Conservation (phyloP, 1,140 invertebrate genomes). For the Chionoecetes opilio region DNA sequence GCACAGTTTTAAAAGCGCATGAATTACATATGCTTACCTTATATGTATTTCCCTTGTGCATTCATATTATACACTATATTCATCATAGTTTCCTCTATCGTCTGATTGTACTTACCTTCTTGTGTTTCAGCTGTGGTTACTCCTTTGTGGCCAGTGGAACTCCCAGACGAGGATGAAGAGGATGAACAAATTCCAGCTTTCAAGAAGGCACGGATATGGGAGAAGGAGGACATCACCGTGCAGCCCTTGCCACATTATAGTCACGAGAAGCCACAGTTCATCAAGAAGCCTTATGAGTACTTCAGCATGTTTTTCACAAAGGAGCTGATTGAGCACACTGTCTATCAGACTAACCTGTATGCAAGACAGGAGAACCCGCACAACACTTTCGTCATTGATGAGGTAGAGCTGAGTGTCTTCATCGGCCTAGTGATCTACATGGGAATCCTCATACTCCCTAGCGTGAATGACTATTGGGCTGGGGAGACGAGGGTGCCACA, state of each 20-base stretch:
- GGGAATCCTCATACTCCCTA: no score
- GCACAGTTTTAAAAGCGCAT: neutral
- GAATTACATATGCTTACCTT: neutral
- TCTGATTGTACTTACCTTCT: neutral
- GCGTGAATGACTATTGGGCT: no score
- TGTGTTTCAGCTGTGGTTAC: neutral
- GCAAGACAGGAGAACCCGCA: no score
- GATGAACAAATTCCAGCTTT: neutral
- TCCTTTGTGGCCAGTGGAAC: neutral
- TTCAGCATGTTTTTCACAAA: constrained; percentile 20
- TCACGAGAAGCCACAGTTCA: constrained; percentile 2
- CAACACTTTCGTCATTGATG: no score
- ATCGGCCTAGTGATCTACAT: no score
- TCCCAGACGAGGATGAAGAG: neutral
- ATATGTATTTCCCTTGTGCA: neutral
- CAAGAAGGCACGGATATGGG: neutral
- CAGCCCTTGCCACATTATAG: neutral
- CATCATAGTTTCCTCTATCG: neutral
- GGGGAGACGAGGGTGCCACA: no score
- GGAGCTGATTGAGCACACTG: constrained; percentile 36
- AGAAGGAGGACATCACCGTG: neutral
- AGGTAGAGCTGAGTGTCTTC: no score
- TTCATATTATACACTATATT: neutral
- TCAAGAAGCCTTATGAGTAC: neutral
- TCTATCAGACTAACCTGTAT: constrained; percentile 44